These are phyloP conservation scores for Drosophila serrata DNA, from an alignment of 1,140 invertebrate species.

Conservation along the genomic window DNA sequence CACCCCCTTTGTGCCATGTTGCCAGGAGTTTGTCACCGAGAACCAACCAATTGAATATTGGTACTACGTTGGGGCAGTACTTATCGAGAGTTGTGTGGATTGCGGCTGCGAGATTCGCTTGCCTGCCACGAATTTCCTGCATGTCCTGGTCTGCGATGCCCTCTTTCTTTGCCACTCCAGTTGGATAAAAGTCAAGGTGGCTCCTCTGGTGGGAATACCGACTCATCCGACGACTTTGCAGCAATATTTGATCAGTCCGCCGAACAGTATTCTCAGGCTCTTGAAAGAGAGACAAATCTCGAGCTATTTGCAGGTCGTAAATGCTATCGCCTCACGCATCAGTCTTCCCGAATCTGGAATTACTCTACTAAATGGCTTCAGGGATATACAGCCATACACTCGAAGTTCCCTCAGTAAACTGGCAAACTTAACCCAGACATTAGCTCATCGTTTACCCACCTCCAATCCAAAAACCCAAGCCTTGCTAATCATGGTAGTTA, in stretches of 20 bases:
- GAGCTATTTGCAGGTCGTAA: conserved; percentile 8
- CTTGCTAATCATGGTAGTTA: conserved; percentile 3
- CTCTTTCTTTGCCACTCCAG: conserved; percentile 5
- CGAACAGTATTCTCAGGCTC: not conserved
- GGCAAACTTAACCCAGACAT: conserved; percentile 47
- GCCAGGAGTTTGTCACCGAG: not conserved
- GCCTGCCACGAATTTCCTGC: conserved; percentile 15
- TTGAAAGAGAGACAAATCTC: not conserved
- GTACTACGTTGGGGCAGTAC: conserved; percentile 29
- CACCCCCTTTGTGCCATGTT: conserved; percentile 44
- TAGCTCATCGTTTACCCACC: conserved; percentile 20
- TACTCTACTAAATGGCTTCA: not conserved
- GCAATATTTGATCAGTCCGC: not conserved
- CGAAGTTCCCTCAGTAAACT: conserved; percentile 23
- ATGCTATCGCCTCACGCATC: conserved; percentile 14
- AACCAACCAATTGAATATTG: conserved; percentile 37
- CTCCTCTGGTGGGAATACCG: not conserved
- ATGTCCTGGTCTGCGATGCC: conserved; percentile 43
- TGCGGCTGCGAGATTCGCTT: conserved; percentile 29
- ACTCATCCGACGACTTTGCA: not conserved
- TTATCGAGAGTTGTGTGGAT: conserved; percentile 22
- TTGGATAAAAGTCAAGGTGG: conserved; percentile 23
- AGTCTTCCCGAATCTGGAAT: not conserved
- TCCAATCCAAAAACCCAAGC: not conserved
- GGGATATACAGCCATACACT: not conserved